Base-by-base conservation (phyloP, 2,888 invertebrate genomes). In the Drosophila austrosaltans region DNA sequence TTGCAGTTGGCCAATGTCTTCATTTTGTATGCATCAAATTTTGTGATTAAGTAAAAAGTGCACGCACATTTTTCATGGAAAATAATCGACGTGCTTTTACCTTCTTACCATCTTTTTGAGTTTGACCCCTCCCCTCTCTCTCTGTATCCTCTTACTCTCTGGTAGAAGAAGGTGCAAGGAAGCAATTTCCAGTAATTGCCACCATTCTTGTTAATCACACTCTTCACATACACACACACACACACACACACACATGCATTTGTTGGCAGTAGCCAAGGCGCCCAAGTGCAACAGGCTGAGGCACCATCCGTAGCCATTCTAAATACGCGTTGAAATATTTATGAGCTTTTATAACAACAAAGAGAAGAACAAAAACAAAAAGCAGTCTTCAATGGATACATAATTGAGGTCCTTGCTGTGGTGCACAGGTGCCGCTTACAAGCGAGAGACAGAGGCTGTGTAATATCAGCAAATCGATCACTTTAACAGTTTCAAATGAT, bases 151-250 rank as follows among this genome's bases (percentile, higher is more conserved):
- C 22, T 20, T 36, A 10, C 25, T 32, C 48, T 12, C 44, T 60
- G 30, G 39, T 6, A 42, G 60, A 44, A 56, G 56, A 69, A 91
- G 91, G 89, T 91, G 88, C 89, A 91, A 91, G 90, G 89, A 91
- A 91, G 78, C 91, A 85, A 91, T 91, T 91, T 90, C 71, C 81
- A 71, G 80, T 91, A 91, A 91, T 91, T 90, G 91, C 88, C 76
- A 82, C 87, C 81, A 91, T 88, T 90, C 89, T 89, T 89, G 90
- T 89, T 90, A 89, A 89, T 87, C 87, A 79, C 79, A 79, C 72
- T 69, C 75, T 72, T 42, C 62, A 56, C 68, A 40, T 58, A 40
- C 63, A 36, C 60, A 58, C 53, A 54, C 53, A 44, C 60, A 58
- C 53, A 54, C 53, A 44, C 44, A 58, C 59, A 62, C 66, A 28